These are phyloP conservation scores for Halotydeus destructor DNA, from an alignment of 1,140 invertebrate species.

Conservation along the genomic window DNA sequence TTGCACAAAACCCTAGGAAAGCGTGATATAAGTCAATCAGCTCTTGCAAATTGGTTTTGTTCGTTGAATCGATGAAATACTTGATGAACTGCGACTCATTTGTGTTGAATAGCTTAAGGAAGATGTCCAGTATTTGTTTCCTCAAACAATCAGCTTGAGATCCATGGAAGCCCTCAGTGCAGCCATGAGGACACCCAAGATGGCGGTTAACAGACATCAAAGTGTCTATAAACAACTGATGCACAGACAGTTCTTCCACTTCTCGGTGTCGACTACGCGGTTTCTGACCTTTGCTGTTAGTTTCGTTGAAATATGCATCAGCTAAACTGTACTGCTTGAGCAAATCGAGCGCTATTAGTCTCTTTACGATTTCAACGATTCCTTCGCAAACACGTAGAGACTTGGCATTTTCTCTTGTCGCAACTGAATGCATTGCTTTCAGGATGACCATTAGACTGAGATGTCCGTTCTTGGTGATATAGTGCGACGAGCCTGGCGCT, in stretches of 20 bases:
- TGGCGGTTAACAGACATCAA: constrained; percentile 50
- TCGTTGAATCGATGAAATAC: constrained; percentile 55
- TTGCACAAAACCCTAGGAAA: constrained; percentile 82
- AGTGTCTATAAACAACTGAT: constrained; percentile 30
- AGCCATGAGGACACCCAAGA: constrained; percentile 76
- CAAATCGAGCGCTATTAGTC: constrained; percentile 36
- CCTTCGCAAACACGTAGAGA: constrained; percentile 68
- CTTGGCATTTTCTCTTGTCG: constrained; percentile 46
- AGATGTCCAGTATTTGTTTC: constrained; percentile 13
- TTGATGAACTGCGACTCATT: constrained; percentile 30
- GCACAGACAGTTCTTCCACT: constrained; percentile 22
- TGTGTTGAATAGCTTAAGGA: constrained; percentile 14
- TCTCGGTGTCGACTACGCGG: too few species aligned
- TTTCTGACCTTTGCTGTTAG: neutral
- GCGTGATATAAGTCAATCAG: constrained; percentile 84
- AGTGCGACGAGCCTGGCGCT: constrained; percentile 66
- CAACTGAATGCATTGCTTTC: constrained; percentile 65
- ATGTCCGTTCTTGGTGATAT: constrained; percentile 84
- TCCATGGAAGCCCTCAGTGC: constrained; percentile 36
- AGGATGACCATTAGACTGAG: constrained; percentile 75
- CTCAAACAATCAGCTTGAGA: constrained; percentile 16
- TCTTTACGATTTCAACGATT: constrained; percentile 66
- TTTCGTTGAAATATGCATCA: constrained; percentile 1
- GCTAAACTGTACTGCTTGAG: neutral
- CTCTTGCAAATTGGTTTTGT: constrained; percentile 47